Base-by-base conservation (phyloP, 2,113 vertebrate species). In the Castor canadensis region DNA sequence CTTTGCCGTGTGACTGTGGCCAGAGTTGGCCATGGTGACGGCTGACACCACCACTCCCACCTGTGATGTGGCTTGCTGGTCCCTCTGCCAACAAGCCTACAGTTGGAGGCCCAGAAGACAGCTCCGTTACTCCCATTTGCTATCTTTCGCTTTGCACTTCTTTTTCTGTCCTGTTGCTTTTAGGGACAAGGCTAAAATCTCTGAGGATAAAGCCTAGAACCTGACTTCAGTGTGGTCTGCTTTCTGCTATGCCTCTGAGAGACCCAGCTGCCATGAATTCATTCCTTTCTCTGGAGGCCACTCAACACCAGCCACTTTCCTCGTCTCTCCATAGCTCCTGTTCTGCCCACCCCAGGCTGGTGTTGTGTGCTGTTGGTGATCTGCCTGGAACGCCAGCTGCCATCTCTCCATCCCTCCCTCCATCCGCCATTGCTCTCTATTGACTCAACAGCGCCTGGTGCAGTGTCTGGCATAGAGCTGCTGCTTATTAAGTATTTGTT, bases 261-360 rank as follows among this genome's bases (percentile, higher is more conserved):
- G 58, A 43, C 35, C 32, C 60, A 5, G 6, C 32, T 9, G 30
- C 26, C 6, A 5, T 43, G n/a, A 60, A 8, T 24, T 17, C 3
- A 5, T 3, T 16, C 24, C 3, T 5, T 3, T 0, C 40, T 8
- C 43, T 71, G 30, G 15, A 19, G 49, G n/a, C 20, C 19, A 6
- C 3, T 16, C 1, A 47, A 2, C 13, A 5, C 19, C 16, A 64
- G 17, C 35, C 11, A 8, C 43, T 43, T n/a, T 11, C 32, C 6
- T 9, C 40, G 16, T 73, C 71, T 72, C 54, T n/a, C 38, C 15
- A 3, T 3, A 28, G 62, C 67, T n/a, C 6, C 43, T 38, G 0
- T 5, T n/a, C 32, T 62, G 45, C 80, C 43, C 5, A 0, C 45
- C 11, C 15, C 38, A 7, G 35, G 77, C 52, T 54, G 28, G n/a